Evolutionary conservation across 2,797 vertebrate species (phyloP).

Genomic region (Platyrinchus mystaceus): DNA sequence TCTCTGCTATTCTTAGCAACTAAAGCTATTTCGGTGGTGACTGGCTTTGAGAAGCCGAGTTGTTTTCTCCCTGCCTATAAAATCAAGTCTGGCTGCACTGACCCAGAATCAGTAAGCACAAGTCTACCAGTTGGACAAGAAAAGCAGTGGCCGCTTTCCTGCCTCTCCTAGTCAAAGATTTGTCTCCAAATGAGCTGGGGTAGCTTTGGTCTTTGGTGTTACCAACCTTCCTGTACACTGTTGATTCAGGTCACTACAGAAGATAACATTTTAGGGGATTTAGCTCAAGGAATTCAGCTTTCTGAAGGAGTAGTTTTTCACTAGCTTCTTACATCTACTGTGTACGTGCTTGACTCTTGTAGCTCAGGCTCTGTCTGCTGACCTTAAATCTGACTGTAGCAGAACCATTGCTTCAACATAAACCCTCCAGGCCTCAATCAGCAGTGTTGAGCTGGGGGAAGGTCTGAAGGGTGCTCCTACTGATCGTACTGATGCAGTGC

Average conservation of each 20-base stretch:
- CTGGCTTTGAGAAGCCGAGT: background rate
- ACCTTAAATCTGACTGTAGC: background rate
- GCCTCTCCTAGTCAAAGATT: background rate
- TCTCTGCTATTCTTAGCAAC: constrained; percentile 58
- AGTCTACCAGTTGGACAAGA: background rate
- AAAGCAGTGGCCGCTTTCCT: background rate
- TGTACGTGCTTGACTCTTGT: accelerated
- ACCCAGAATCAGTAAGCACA: constrained; percentile 7
- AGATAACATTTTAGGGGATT: background rate
- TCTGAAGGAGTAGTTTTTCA: background rate
- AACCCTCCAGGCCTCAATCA: background rate
- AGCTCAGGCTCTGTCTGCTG: background rate
- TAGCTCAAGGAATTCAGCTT: background rate
- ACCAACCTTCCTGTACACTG: background rate
- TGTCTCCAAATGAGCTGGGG: background rate
- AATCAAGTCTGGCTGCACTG: constrained; percentile 8
- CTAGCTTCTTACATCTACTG: background rate
- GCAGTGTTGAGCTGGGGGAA: background rate
- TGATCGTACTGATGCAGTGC: background rate
- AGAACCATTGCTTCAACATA: background rate
- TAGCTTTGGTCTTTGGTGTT: background rate
- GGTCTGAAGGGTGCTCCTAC: background rate
- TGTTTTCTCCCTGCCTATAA: constrained; percentile 40
- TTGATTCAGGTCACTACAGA: background rate
- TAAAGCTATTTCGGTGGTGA: constrained; percentile 26